Percentiles rank a stretch among this genome's conserved stretches.
Conservation (phyloP, 1,140 invertebrate species). For the Drosophila baimaii region DNA sequence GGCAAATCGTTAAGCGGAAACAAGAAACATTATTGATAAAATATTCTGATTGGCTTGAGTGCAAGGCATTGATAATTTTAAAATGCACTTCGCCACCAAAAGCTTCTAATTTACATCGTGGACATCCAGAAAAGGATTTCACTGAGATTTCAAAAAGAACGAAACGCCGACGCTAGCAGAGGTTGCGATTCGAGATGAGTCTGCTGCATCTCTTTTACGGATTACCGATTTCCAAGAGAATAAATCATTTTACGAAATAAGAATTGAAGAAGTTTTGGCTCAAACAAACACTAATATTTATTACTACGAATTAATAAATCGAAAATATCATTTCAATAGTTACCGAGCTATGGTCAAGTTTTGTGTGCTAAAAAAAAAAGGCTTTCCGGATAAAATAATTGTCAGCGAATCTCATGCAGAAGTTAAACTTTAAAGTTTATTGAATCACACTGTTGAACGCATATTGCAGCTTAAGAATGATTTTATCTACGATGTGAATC, state of each 20-base stretch:
- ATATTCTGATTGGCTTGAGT: constrained; percentile 18
- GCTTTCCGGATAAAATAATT: constrained; percentile 20
- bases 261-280: constrained; percentile 23
- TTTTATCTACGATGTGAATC: background rate
- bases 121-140: constrained; percentile 18
- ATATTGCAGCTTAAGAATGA: constrained; percentile 4
- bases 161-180: constrained; percentile 22
- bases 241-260: too few species aligned
- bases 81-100: constrained; percentile 12
- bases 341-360: constrained; percentile 24
- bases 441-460: constrained; percentile 1
- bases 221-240: constrained; percentile 18
- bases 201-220: constrained; percentile 29
- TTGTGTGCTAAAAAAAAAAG: constrained; percentile 19
- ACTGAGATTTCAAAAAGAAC: constrained; percentile 13
- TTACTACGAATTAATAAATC: constrained; percentile 20
- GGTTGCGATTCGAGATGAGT: constrained; percentile 25
- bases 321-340: constrained; percentile 14
- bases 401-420: constrained; percentile 14
- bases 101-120: constrained; percentile 7
- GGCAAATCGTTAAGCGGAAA: constrained; percentile 6
- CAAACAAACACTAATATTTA: constrained; percentile 24
- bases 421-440: constrained; percentile 5
- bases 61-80: constrained; percentile 15
- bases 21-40: background rate